phyloP scores from a whole-genome alignment of 2,888 invertebrate species.

The Oxytorus armatus region DNA sequence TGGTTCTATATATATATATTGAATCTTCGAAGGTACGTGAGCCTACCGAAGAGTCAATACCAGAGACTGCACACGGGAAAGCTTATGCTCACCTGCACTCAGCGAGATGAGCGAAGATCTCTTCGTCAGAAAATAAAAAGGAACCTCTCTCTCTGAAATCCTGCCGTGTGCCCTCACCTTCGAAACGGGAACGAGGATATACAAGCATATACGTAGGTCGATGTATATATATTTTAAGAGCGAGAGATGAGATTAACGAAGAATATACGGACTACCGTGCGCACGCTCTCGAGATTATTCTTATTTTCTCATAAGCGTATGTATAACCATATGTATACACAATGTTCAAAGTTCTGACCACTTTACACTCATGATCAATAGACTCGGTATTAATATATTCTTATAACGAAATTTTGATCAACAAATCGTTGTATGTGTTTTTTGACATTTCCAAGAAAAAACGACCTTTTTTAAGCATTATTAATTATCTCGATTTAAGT shows the following conservation, averaged over 20 bases:
- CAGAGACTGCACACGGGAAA: slow-evolving; percentile 48
- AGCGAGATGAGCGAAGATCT: slow-evolving; percentile 49
- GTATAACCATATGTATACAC: neutral
- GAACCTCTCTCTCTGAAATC: slow-evolving; percentile 50
- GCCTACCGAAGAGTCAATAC: slow-evolving; percentile 64
- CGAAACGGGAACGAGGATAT: slow-evolving; percentile 50
- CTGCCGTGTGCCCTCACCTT: slow-evolving; percentile 24
- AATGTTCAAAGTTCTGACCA: neutral
- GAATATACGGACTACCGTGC: slow-evolving; percentile 51
- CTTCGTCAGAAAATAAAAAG: slow-evolving; percentile 43
- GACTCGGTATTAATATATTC: too few species aligned
- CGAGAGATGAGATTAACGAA: slow-evolving; percentile 5
- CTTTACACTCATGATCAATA: neutral
- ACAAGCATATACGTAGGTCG: neutral
- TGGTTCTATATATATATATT: neutral
- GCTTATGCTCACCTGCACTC: slow-evolving; percentile 64
- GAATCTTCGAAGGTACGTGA: slow-evolving; percentile 52
- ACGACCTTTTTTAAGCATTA: too few species aligned
- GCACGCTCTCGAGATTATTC: slow-evolving; percentile 26
- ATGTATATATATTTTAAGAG: neutral
- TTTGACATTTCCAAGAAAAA: too few species aligned
- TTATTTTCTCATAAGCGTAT: slow-evolving; percentile 39
- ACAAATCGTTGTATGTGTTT: too few species aligned
- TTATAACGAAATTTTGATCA: too few species aligned
- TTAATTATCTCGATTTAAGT: too few species aligned